These are phyloP conservation scores for Leptarthrus brevirostris DNA, from an alignment of 2,888 invertebrate species.

Conservation along the genomic window DNA sequence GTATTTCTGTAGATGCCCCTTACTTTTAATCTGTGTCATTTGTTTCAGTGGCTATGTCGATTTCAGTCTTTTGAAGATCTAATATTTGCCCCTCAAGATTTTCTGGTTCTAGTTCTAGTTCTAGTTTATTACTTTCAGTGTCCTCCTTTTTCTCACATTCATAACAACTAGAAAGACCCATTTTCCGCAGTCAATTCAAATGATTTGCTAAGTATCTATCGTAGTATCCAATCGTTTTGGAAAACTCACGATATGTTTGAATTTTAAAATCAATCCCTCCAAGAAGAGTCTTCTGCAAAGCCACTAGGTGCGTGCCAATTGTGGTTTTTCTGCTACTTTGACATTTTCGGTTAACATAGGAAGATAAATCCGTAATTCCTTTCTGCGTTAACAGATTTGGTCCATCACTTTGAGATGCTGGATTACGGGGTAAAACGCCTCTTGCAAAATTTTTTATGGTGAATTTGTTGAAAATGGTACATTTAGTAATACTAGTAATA, in stretches of 20 bases:
- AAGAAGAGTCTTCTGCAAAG: no score
- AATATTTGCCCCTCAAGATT: constrained; percentile 80
- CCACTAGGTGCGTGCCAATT: no score
- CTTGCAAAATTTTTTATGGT: no score
- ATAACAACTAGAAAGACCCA: constrained; percentile 65
- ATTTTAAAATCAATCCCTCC: constrained; percentile 67
- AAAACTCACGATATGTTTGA: constrained; percentile 66
- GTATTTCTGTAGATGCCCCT: constrained; percentile 39
- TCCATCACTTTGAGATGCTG: no score
- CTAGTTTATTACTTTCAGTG: constrained; percentile 76
- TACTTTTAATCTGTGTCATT: constrained; percentile 73
- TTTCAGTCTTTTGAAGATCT: constrained; percentile 77
- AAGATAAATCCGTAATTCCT: no score
- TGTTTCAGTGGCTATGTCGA: constrained; percentile 84
- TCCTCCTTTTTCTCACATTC: constrained; percentile 70
- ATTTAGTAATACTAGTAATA: no score
- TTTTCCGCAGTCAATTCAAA: constrained; percentile 54
- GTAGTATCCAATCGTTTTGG: constrained; percentile 66
- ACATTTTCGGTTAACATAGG: no score
- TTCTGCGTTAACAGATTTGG: no score
- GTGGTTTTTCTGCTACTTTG: no score
- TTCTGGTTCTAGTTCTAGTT: constrained; percentile 80
- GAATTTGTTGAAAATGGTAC: no score
- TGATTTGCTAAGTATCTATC: constrained; percentile 60
- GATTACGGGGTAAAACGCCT: no score